A percentile compares a stretch with the other conserved stretches of the same genome.
Evolutionary conservation across 2,113 vertebrate species (phyloP).

Genomic region (Sorex fumeus): DNA sequence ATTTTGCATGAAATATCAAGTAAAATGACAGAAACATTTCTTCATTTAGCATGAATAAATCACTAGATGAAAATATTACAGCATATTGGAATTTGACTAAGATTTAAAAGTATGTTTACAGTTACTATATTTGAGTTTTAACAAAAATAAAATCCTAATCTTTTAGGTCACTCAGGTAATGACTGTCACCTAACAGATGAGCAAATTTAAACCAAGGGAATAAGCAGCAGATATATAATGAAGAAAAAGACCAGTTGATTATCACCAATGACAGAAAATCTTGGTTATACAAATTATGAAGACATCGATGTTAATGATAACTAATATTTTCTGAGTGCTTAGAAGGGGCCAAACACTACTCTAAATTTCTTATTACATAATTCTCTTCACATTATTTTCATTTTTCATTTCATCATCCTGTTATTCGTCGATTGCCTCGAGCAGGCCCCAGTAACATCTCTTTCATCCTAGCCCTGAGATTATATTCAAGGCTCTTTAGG

Average conservation of each 20-base stretch:
- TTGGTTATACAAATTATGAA: background rate
- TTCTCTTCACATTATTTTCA: slow-evolving; percentile 13
- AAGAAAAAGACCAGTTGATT: background rate
- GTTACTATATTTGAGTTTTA: background rate
- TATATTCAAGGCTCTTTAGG: too few species aligned
- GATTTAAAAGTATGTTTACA: background rate
- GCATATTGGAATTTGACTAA: background rate
- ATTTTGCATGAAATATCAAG: background rate
- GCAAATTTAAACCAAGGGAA: background rate
- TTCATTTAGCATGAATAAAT: background rate
- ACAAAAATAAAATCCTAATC: background rate
- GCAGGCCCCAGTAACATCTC: too few species aligned
- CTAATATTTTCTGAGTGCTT: background rate
- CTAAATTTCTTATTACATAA: background rate
- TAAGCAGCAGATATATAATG: background rate
- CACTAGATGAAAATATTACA: background rate
- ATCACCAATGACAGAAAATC: background rate
- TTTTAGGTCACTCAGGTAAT: background rate
- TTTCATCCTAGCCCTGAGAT: too few species aligned
- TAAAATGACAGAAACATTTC: background rate
- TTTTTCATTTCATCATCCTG: too few species aligned
- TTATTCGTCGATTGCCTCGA: too few species aligned
- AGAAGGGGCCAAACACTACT: background rate
- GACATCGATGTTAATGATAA: background rate
- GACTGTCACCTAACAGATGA: background rate